Evolutionary conservation across 2,113 vertebrate species (phyloP).

Genomic region (Mirounga angustirostris): DNA sequence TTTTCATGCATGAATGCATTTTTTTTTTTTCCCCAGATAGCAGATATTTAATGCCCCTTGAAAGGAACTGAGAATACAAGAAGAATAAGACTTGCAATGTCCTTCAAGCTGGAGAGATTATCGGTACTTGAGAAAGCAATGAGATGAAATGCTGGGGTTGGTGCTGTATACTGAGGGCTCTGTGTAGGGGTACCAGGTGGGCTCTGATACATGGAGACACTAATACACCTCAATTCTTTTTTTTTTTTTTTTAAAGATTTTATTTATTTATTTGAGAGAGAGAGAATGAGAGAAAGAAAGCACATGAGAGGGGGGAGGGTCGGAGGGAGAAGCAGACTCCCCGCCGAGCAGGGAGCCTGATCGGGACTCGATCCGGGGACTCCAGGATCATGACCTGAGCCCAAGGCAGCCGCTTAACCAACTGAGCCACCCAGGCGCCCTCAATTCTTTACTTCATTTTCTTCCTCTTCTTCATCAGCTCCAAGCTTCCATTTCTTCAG

Average conservation of each 20-base stretch:
- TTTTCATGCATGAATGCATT: not conserved
- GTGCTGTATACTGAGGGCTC: not conserved
- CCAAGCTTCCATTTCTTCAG: slow-evolving; percentile 1
- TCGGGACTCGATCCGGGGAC: too few relatives aligned
- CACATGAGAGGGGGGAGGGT: too few relatives aligned
- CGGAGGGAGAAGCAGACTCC: too few relatives aligned
- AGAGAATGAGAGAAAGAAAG: too few relatives aligned
- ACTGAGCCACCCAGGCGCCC: too few relatives aligned
- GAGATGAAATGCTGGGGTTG: not conserved
- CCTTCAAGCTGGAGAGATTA: not conserved
- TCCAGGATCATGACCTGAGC: too few relatives aligned
- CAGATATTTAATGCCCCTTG: not conserved
- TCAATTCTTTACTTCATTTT: not conserved
- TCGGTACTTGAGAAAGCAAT: not conserved
- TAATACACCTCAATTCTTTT: not conserved
- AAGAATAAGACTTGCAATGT: not conserved
- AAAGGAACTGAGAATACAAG: not conserved
- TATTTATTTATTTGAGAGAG: too few relatives aligned
- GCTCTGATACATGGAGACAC: too few relatives aligned
- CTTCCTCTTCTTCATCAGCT: not conserved
- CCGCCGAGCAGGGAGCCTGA: too few relatives aligned
- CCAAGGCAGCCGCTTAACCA: too few relatives aligned
- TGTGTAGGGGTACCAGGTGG: not conserved
- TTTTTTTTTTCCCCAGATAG: slow-evolving; percentile 5
- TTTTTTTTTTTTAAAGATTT: too few relatives aligned